Base-by-base conservation (phyloP, 2,797 vertebrate species). In the Cryptoblepharus egeriae region DNA sequence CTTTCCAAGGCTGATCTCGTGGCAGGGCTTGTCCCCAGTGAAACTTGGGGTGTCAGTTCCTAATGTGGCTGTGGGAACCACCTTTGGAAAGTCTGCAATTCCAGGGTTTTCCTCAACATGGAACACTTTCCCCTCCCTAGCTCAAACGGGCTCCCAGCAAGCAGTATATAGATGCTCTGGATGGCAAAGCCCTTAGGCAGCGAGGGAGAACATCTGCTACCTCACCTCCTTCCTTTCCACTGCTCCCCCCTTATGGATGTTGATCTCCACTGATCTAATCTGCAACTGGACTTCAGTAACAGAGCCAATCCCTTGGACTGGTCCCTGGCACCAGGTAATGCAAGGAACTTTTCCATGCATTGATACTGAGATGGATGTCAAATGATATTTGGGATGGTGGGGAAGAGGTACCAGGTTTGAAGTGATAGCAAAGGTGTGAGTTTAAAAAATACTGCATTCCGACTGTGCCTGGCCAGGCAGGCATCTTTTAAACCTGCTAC, bases 1-100 rank as follows among this genome's bases (percentile, higher is more conserved):
- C 81, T 60, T 91, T 91, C 0, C 91, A 94, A 72, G 74, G 75
- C 90, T 95, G 0, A 0, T 32, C 0, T 12, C 2, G n/a, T 22
- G 26, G 61, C 39, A 20, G 58, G 42, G 30, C 45, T n/a, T 9
- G 28, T 26, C 37, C 52, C 24, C 37, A 69, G 30, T 24, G 20
- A 57, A 20, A 22, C 22, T 20, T 30, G n/a, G 13, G 37, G n/a
- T 32, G 49, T 52, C 12, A 16, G 61, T 16, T 28, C 22, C 26
- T 15, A 1, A 6, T 37, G 15, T 4, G 10, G 32, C 32, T 18
- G 6, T 2, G 5, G 20, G 13, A 45, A 16, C 60, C 12, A 18
- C 49, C 13, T 15, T 22, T 5, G n/a, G 15, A 11, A 26, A n/a
- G 35, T 26, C 12, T 18, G 15, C 5, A 18, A n/a, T 49, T 49